A percentile compares a stretch with the other conserved stretches of the same genome.
Evolutionary conservation across 2,113 vertebrate genomes (phyloP).

Genomic region (Aspiorhynchus laticeps): DNA sequence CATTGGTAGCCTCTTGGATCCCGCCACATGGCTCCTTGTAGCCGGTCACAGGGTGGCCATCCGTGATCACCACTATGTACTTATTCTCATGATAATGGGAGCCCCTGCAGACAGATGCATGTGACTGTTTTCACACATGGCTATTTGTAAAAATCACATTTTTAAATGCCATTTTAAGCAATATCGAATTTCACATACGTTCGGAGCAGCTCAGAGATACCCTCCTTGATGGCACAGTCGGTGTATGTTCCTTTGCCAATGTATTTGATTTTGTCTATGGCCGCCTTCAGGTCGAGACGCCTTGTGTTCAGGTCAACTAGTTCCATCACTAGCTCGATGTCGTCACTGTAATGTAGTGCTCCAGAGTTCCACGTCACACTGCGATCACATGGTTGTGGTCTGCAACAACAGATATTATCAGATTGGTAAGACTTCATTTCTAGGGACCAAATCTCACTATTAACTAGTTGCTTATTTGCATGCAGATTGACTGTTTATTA

Average conservation of each 20-base stretch:
- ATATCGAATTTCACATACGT: conserved; percentile 67
- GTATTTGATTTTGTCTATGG: conserved; percentile 76
- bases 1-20: conserved; percentile 90
- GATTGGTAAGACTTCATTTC: background rate
- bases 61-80: conserved; percentile 94
- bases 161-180: background rate
- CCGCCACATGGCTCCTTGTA: conserved; percentile 98
- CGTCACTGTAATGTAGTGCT: conserved; percentile 94
- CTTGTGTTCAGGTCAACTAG: conserved; percentile 73
- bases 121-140: background rate
- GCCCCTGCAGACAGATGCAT: conserved; percentile 75
- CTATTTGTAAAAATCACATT: background rate
- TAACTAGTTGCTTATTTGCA: too few relatives aligned
- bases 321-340: conserved; percentile 78
- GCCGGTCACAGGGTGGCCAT: conserved; percentile 93
- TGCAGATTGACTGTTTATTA: too few relatives aligned
- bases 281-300: conserved; percentile 71
- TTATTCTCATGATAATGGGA: conserved; percentile 93
- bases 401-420: conserved; percentile 53
- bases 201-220: conserved; percentile 85
- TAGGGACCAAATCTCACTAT: too few relatives aligned
- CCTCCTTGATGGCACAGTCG: conserved; percentile 93
- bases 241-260: conserved; percentile 96
- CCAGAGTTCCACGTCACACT: conserved; percentile 90
- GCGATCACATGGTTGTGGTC: conserved; percentile 89